These are phyloP conservation scores for Agapornis roseicollis DNA, from an alignment of 2,113 vertebrate genomes.

Conservation along the genomic window DNA sequence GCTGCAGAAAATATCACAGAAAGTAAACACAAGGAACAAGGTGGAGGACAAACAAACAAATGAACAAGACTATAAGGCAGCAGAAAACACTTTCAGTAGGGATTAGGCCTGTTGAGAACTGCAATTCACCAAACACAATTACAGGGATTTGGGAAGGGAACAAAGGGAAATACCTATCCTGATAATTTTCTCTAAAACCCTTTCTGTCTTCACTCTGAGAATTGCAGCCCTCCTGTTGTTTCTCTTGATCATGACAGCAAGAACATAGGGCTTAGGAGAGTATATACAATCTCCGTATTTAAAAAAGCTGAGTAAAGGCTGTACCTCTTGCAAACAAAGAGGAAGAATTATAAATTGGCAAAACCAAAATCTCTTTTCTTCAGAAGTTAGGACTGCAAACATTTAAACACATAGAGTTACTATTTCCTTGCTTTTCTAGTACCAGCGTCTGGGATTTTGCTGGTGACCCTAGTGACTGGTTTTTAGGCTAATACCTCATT, in stretches of 20 bases:
- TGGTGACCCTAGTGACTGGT: not conserved
- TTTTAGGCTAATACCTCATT: not conserved
- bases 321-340: not conserved
- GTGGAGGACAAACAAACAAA: not conserved
- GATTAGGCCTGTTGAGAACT: not conserved
- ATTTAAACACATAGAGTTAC: not conserved
- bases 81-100: not conserved
- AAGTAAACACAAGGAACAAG: not conserved
- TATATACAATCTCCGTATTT: not conserved
- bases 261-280: not conserved
- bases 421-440: not conserved
- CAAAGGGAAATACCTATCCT: not conserved
- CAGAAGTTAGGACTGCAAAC: not conserved
- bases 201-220: not conserved
- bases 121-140: accelerated
- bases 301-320: not conserved
- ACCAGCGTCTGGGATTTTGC: not conserved
- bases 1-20: not conserved
- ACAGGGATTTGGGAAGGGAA: not conserved
- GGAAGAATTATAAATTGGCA: not conserved
- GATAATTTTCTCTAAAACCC: not conserved
- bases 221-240: not conserved
- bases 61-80: not conserved
- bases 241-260: not conserved
- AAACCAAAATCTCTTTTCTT: not conserved